phyloP scores from a whole-genome alignment of 2,797 vertebrate genomes.

The Falco berigora region DNA sequence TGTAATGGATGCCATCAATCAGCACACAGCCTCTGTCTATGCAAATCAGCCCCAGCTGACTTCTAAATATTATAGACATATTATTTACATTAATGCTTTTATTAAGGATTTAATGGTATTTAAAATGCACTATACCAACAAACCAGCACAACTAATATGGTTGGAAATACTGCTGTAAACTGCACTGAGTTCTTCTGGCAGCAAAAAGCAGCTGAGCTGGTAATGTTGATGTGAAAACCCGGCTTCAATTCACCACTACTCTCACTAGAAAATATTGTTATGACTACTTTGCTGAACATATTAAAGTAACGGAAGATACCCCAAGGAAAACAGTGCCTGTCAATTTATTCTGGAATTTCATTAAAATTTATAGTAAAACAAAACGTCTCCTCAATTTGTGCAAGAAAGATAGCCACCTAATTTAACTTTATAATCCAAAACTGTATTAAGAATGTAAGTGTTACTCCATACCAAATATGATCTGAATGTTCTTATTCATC shows the following conservation, averaged over 20 bases:
- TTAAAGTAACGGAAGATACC: constrained; percentile 53
- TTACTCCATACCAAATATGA: background rate
- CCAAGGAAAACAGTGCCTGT: constrained; percentile 40
- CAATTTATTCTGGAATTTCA: constrained; percentile 25
- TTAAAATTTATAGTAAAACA: constrained; percentile 39
- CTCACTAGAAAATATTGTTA: constrained; percentile 42
- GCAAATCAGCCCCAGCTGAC: constrained; percentile 13
- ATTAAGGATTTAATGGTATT: constrained; percentile 30
- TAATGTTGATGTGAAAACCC: constrained; percentile 45
- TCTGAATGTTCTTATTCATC: background rate
- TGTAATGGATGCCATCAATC: constrained; percentile 51
- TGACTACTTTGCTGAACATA: constrained; percentile 35
- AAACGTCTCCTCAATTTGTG: background rate
- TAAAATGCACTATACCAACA: background rate
- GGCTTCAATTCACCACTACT: constrained; percentile 49
- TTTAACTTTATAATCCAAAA: background rate
- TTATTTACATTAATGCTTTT: constrained; percentile 38
- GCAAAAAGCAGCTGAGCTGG: constrained; percentile 52
- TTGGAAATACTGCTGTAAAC: background rate
- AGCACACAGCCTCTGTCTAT: constrained; percentile 16
- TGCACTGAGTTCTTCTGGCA: constrained; percentile 24
- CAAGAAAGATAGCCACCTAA: background rate
- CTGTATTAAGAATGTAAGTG: background rate
- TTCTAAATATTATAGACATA: background rate
- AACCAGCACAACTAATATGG: constrained; percentile 20